Base-by-base conservation (phyloP, 2,888 invertebrate species). In the Hirudinaria manillensis region DNA sequence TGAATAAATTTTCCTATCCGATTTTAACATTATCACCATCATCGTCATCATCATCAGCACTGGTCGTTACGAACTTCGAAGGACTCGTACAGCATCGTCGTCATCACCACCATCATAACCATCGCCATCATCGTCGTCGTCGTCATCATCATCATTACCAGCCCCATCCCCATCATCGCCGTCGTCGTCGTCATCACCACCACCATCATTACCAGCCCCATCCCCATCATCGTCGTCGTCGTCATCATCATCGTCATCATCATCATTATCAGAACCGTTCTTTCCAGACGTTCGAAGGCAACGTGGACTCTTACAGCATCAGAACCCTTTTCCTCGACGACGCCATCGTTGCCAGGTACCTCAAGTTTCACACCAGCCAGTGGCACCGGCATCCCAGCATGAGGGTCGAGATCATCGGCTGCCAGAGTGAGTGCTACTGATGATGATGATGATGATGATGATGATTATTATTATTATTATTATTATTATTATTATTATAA, bases 321-420 rank as follows among this genome's bases (percentile, higher is more conserved):
- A 85, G 86, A 71, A 86, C 85, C 76, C 84, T 86, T 72, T 87
- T 87, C 81, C 82, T 88, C 68, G 87, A 87, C 76, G 80, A 82
- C 51, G 86, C 87, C 24, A 84, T 87, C 76, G 82, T 83, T 16
- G 87, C 87, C 3, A 81, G 87, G 66, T 88, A 86, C 80, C 83
- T 87, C 70, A 84, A 87, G 76, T 82, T 88, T 78, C 87, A 88
- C 79, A 85, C 87, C 0, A 82, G 86, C 24, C 83, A 86, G 76
- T 88, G 87, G 87, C 83, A 86, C 79, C 79, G 83, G 56, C 86
- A 87, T 80, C 88, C 88, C 6, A 87, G 87, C 79, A 85, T 88
- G 83, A 81, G 87, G 45, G 84, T 88, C 2, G 88, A 88, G 79
- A 82, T 88, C 73, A 81, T 87, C 36, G 88, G 88, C 34, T 87